Percentiles rank a stretch among this genome's conserved stretches.
Evolutionary conservation across 2,797 vertebrate species (phyloP).

Genomic region (Meda fulgida): DNA sequence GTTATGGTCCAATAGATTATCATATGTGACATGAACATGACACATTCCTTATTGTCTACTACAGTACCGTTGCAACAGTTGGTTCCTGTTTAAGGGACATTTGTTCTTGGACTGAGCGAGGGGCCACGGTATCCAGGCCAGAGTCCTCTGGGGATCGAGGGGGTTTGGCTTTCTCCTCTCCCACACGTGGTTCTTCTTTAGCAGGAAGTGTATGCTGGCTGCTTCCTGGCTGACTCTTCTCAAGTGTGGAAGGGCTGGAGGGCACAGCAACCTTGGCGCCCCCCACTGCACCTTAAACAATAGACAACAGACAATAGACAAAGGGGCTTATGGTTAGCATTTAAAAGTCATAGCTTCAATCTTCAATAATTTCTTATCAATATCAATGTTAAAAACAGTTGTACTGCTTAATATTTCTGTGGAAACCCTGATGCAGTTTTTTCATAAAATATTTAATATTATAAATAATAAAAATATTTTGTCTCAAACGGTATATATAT

Average conservation of each 20-base stretch:
- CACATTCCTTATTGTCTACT: background rate
- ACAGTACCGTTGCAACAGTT: constrained; percentile 81
- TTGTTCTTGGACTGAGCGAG: constrained; percentile 85
- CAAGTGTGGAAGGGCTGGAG: constrained; percentile 90
- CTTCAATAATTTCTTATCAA: background rate
- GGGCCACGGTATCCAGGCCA: constrained; percentile 82
- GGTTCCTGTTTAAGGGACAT: constrained; percentile 88
- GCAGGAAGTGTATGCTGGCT: constrained; percentile 89
- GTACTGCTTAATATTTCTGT: background rate
- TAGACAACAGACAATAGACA: constrained; percentile 68
- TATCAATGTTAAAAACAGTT: background rate
- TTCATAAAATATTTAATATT: too few species aligned
- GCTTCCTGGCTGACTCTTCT: constrained; percentile 89
- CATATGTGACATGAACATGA: background rate
- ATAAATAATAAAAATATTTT: background rate
- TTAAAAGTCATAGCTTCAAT: constrained; percentile 18
- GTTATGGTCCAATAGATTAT: background rate
- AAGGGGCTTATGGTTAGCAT: constrained; percentile 85
- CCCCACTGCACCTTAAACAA: constrained; percentile 99
- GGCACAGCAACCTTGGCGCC: constrained; percentile 98
- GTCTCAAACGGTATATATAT: background rate
- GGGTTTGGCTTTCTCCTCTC: constrained; percentile 88
- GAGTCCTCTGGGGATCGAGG: constrained; percentile 78
- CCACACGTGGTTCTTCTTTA: constrained; percentile 89
- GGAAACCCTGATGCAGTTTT: background rate